These are phyloP conservation scores for Capitulum mitella DNA, from an alignment of 2,888 invertebrate genomes.

Conservation along the genomic window DNA sequence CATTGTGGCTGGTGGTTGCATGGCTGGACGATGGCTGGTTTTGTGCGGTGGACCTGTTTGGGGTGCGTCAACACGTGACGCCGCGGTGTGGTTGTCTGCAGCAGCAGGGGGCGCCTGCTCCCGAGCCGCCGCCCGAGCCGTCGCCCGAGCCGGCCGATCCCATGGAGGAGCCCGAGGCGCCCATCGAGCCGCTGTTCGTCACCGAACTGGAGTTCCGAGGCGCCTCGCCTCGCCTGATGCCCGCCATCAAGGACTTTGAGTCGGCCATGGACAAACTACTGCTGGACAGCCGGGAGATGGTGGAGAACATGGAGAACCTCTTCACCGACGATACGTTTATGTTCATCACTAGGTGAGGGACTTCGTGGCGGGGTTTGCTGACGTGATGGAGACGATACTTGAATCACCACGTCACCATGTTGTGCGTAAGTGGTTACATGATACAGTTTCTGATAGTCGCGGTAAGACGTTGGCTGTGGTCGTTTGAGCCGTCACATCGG, in stretches of 20 bases:
- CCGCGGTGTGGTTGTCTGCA: too few relatives aligned
- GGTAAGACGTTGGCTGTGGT: too few relatives aligned
- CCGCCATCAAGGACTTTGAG: neutral
- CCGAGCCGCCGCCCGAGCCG: neutral
- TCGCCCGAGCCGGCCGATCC: neutral
- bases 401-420: too few relatives aligned
- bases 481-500: too few relatives aligned
- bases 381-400: too few relatives aligned
- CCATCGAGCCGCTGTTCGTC: neutral
- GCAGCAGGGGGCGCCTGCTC: neutral
- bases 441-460: too few relatives aligned
- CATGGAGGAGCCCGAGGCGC: neutral
- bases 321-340: neutral
- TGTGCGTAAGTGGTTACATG: too few relatives aligned
- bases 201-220: slow-evolving; percentile 4
- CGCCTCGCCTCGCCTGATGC: neutral
- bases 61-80: too few relatives aligned
- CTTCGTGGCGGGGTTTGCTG: too few relatives aligned
- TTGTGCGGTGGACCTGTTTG: too few relatives aligned
- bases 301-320: slow-evolving; percentile 14
- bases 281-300: neutral
- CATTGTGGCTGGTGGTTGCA: too few relatives aligned
- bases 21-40: too few relatives aligned
- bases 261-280: neutral
- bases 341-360: neutral